Conservation (phyloP, 2,113 vertebrate species). For the Herpailurus yagouaroundi region DNA sequence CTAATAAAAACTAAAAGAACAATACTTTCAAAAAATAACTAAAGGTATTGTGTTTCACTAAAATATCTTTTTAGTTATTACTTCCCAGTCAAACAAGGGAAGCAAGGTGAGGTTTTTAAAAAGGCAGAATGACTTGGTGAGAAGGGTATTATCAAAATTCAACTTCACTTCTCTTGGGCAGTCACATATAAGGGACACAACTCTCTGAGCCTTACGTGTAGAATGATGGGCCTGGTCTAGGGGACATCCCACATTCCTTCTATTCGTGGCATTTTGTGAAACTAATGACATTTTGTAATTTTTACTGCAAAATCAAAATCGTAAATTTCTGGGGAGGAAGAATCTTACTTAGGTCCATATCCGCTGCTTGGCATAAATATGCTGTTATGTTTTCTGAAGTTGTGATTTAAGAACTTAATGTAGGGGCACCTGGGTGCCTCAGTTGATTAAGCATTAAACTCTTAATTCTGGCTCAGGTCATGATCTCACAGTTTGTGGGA, state of each 20-base stretch:
- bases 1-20: not conserved
- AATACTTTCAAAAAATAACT: not conserved
- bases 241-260: too few species aligned
- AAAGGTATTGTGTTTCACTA: not conserved
- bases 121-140: rapidly evolving
- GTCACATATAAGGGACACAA: rapidly evolving
- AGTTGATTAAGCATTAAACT: too few species aligned
- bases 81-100: not conserved
- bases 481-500: too few species aligned
- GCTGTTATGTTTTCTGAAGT: not conserved
- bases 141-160: not conserved
- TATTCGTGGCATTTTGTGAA: not conserved
- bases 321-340: not conserved
- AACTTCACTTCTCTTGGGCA: rapidly evolving
- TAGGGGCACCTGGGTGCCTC: too few species aligned
- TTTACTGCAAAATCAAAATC: not conserved
- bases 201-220: rapidly evolving
- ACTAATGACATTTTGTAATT: not conserved
- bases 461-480: too few species aligned
- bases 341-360: not conserved
- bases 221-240: rapidly evolving
- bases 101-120: not conserved
- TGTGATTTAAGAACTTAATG: not conserved
- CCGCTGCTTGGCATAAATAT: not conserved
- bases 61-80: not conserved